Evolutionary conservation across 2,888 invertebrate species (phyloP), one percentile per base, ranked within the genome.

Genomic region (Epinotia ramella): DNA sequence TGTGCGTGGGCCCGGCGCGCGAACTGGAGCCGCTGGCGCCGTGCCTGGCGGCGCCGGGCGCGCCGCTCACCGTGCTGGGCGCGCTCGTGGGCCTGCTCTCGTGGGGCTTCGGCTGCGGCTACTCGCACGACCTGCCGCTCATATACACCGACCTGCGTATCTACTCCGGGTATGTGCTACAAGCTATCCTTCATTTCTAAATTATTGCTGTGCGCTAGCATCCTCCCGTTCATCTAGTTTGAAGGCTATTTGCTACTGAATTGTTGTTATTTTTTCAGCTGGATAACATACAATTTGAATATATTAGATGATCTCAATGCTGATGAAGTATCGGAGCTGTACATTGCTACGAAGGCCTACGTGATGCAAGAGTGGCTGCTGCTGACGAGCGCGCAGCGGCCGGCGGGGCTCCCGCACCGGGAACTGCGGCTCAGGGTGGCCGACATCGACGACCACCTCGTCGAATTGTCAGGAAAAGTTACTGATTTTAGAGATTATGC

Each of bases 61-160:
- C 94, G 0, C 89, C 92, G 0, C 84, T 93, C 3, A 90, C 91
- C 24, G 79, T 88, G 1, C 40, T 75, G 0, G 89, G 84, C 0
- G 77, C 77, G 0, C 85, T 94, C 12, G 79, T 80, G 0, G 94
- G 86, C 0, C n/a, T 94, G 0, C 85, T 82, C 69, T 94, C 94
- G 0, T 94, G 92, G 92, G 94, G 94, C 24, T 89, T 88, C 65
- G 92, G 92, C 68, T 94, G 94, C 73, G 91, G 91, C 2, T 92
- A 89, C 78, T 77, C 75, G 0, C 78, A 85, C 46, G 93, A 93
- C 75, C 81, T 92, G 3, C 94, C 94, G 0, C 82, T 93, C 0
- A 77, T 94, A 2, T 94, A 93, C 72, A 89, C 90, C 0, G 82
- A 83, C 69, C 13, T 88, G 0, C 79, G 81, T 18, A 24, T 82